Evolutionary conservation across 92 coral and sea anemone species (phyloP), one percentile per base, ranked within the genome.

Genomic region (Hydrozoanthus gracilis): DNA sequence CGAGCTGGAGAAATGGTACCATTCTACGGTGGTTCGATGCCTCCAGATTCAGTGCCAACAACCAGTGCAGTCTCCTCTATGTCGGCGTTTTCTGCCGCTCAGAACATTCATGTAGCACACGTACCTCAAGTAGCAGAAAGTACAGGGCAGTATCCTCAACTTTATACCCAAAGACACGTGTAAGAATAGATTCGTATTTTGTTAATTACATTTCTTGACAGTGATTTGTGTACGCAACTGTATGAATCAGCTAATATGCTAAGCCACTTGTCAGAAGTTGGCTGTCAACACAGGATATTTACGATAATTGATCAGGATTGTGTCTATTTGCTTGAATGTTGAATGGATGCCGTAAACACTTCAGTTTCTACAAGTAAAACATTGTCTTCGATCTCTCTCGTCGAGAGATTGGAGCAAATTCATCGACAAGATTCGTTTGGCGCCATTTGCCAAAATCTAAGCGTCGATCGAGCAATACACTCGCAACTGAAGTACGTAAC

Each of bases 91-190:
- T 67, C 87, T 5, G 86, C 91, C 68, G 87, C 95, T 14, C 98
- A 91, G 91, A 92, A 95, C 94, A 91, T 95, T 89, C 95, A 92
- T 27, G 85, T 84, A 46, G 85, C 61, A 67, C 95, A 89, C 60
- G 67, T 79, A 7, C 92, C 89, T 46, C 95, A 86, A 72, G 89
- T 86, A 6, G 85, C 89, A 87, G 98, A 95, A 7, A 83, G 79
- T 86, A 91, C 73, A 58, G 68, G 94, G 18, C 87, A 93, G 48
- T 95, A 95, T 79, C 95, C 98, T 8, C 94, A 89, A 54, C 90
- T 95, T 35, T 95, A 93, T 87, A 95, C 98, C 39, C 98, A 95
- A 82, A 91, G 98, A 87, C 98, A 95, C 89, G 92, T 92, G 95
- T 94, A 82, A 83, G 88, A 68, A 9, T 68, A 68, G 47, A 86